A percentile compares a stretch with the other conserved stretches of the same genome.
Conservation (phyloP, 2,888 invertebrate species). For the Unio delphinus region DNA sequence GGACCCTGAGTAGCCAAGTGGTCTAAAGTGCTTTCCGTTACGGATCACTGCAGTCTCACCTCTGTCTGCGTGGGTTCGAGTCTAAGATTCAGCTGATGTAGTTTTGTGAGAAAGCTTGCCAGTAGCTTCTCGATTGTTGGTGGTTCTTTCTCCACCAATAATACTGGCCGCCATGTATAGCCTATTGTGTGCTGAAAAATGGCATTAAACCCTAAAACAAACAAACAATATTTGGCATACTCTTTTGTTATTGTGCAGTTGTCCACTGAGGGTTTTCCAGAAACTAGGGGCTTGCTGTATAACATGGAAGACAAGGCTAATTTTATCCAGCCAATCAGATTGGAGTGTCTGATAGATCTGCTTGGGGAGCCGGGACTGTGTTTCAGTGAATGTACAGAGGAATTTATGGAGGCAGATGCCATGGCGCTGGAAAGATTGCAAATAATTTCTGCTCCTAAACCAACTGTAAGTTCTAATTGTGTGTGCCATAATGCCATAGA, state of each 20-base stretch:
- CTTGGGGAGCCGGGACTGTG: constrained; percentile 37
- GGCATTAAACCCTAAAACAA: too few relatives aligned
- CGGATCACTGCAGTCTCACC: too few relatives aligned
- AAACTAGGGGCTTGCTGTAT: constrained; percentile 39
- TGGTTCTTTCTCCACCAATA: too few relatives aligned
- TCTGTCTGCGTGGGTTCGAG: too few relatives aligned
- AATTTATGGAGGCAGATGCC: constrained; percentile 29
- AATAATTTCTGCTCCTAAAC: constrained; percentile 31
- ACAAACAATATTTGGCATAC: too few relatives aligned
- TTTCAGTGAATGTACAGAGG: constrained; percentile 17
- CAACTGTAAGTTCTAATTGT: constrained; percentile 24
- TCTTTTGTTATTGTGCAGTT: constrained; percentile 13
- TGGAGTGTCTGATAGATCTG: constrained; percentile 28
- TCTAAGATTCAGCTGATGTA: too few relatives aligned
- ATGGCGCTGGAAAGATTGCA: constrained; percentile 37
- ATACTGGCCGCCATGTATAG: too few relatives aligned
- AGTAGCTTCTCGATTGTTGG: too few relatives aligned
- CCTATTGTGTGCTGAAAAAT: too few relatives aligned
- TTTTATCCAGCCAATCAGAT: constrained; percentile 28
- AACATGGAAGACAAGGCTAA: constrained; percentile 29
- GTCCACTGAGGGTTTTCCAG: constrained; percentile 39
- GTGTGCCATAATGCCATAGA: background rate
- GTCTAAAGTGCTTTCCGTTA: too few relatives aligned
- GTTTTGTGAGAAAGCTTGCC: too few relatives aligned
- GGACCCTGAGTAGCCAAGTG: too few relatives aligned